Evolutionary conservation across 1,140 invertebrate genomes (phyloP).

Genomic region (Drosophila eugracilis): DNA sequence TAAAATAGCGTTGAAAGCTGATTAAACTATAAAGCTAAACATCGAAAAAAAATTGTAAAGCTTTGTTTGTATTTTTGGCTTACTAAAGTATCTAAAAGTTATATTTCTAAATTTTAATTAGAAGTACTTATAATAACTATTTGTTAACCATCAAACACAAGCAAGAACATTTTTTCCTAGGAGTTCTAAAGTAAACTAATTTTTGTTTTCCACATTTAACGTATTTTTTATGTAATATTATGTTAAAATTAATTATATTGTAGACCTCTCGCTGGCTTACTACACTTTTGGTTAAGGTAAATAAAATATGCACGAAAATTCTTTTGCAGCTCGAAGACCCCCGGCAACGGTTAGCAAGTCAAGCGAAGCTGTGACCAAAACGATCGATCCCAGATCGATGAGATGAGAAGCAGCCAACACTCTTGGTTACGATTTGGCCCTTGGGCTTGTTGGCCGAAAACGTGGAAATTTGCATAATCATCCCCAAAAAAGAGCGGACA

Average conservation of each 20-base stretch:
- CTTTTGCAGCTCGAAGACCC: conserved; percentile 25
- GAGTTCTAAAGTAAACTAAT: too few species aligned
- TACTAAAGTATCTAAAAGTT: too few species aligned
- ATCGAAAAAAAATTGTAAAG: background rate
- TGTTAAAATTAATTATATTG: too few species aligned
- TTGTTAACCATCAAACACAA: too few species aligned
- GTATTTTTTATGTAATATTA: too few species aligned
- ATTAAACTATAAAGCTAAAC: too few species aligned
- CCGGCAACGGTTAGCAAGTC: conserved; percentile 20
- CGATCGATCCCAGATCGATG: conserved; percentile 2
- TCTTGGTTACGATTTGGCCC: conserved; percentile 4
- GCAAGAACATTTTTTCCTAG: too few species aligned
- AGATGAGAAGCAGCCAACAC: conserved; percentile 18
- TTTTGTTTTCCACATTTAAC: too few species aligned
- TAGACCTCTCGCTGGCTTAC: background rate
- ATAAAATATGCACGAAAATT: conserved; percentile 3
- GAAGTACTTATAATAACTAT: too few species aligned
- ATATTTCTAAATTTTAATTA: too few species aligned
- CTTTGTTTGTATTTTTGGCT: background rate
- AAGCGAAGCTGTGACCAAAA: conserved; percentile 26
- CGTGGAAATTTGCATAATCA: conserved; percentile 70
- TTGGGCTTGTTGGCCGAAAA: conserved; percentile 3
- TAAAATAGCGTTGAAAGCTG: background rate
- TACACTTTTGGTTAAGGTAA: conserved; percentile 11
- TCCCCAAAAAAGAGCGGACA: conserved; percentile 56